A percentile compares a stretch with the other conserved stretches of the same genome.
Evolutionary conservation across 2,113 vertebrate genomes (phyloP).

Genomic region (Otus sunia): DNA sequence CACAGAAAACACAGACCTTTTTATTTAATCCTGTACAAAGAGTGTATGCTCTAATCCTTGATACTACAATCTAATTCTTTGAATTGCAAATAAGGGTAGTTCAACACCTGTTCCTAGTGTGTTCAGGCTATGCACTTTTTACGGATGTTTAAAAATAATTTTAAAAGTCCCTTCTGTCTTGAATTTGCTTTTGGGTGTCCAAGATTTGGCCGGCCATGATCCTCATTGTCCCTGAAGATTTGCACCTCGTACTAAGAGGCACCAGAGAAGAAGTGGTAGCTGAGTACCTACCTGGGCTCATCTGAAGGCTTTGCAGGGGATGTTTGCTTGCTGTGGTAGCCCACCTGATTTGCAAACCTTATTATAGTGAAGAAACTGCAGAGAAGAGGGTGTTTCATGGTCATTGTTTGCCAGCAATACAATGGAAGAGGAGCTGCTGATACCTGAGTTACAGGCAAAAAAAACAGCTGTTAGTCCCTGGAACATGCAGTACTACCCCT

Average conservation of each 20-base stretch:
- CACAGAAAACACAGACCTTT: neutral
- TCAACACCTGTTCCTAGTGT: neutral
- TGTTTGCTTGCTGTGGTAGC: neutral
- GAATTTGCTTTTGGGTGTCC: neutral
- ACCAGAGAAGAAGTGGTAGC: neutral
- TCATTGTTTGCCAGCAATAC: neutral
- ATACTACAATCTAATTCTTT: neutral
- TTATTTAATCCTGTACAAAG: neutral
- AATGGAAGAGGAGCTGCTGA: neutral
- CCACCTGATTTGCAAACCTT: neutral
- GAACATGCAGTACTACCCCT: too few species aligned
- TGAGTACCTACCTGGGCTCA: neutral
- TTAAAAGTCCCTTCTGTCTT: neutral
- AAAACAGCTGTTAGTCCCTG: neutral
- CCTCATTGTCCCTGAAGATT: rapidly evolving
- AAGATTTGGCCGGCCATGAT: neutral
- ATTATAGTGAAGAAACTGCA: neutral
- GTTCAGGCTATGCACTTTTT: neutral
- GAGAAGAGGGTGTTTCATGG: neutral
- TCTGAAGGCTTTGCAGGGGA: neutral
- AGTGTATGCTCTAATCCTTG: neutral
- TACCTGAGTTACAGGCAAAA: neutral
- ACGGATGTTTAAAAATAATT: neutral
- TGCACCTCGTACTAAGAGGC: neutral
- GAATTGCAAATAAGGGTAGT: neutral